Base-by-base conservation (phyloP, 2,797 vertebrate species). In the Catharus ustulatus region DNA sequence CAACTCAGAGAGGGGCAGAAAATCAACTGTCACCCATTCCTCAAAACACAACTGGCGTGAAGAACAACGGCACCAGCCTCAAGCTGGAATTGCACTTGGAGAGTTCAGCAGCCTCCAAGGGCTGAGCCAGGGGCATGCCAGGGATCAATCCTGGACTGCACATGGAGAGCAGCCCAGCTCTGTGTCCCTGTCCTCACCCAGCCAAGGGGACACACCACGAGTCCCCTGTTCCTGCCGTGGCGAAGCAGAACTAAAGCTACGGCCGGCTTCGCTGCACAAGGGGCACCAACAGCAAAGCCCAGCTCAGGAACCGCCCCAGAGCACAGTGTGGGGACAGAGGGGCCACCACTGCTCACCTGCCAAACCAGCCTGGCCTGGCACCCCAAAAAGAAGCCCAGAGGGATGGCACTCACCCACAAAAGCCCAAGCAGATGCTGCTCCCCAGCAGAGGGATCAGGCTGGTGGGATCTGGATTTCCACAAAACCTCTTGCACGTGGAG, bases 281-380 rank as follows among this genome's bases (percentile, higher is more conserved):
- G 79, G 92, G 94, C 92, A 95, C 94, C 94, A 93, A 89, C 95
- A 95, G 95, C 95, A 88, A 95, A 97, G 89, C 73, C 58, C 59
- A 80, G 87, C 93, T 78, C 40, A 66, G 76, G 75, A 69, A 62
- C 58, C 0, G 8, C 76, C 66, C 76, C 1, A 0, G 49, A 43
- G 58, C 62, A 94, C 52, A 84, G 43, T 2, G 11, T 21, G 66
- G 69, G 68, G 62, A 54, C 55, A 84, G 43, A 68, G 46, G 48
- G 62, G 77, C 81, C 71, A 15, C 84, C 61, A 2, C 80, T 34
- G 34, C 78, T 34, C 6, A 4, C 69, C 87, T 64, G 55, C 59
- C 49, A 24, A 45, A 71, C 2, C 3, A 74, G 34, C 29, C 13
- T 3, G 45, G 29, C 2, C 3, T 0, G 54, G 66, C 62, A 83